These are phyloP conservation scores for Sisor rabdophorus DNA, from an alignment of 2,113 vertebrate genomes.

Conservation along the genomic window DNA sequence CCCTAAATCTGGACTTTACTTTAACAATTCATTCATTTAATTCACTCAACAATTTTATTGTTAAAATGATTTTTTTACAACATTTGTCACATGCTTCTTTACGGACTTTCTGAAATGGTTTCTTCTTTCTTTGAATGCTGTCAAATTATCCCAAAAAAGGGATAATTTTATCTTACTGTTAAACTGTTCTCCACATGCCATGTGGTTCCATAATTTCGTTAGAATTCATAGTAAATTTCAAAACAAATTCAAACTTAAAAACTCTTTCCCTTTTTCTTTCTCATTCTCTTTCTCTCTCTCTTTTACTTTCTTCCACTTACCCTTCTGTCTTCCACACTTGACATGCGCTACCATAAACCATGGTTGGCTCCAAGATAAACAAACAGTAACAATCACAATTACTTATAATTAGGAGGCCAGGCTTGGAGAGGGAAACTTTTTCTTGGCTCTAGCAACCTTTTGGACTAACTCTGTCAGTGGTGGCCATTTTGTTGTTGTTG, in stretches of 20 bases:
- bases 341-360: conserved; percentile 41
- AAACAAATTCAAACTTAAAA: neutral
- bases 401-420: conserved; percentile 46
- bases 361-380: conserved; percentile 50
- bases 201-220: neutral
- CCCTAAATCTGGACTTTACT: too few relatives aligned
- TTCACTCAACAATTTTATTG: too few relatives aligned
- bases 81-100: too few relatives aligned
- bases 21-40: too few relatives aligned
- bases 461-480: neutral
- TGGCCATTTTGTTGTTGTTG: neutral
- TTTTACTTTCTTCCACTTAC: neutral
- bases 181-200: too few relatives aligned
- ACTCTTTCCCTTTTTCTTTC: conserved; percentile 3
- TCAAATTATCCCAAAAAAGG: too few relatives aligned
- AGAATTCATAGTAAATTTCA: neutral
- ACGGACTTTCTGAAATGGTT: too few relatives aligned
- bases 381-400: conserved; percentile 48
- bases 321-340: conserved; percentile 31
- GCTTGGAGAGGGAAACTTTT: neutral
- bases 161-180: too few relatives aligned
- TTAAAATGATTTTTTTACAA: too few relatives aligned
- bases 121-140: too few relatives aligned
- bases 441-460: conserved; percentile 10
- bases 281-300: neutral